Conservation (phyloP, 2,113 vertebrate genomes). For the Thomomys bottae region DNA sequence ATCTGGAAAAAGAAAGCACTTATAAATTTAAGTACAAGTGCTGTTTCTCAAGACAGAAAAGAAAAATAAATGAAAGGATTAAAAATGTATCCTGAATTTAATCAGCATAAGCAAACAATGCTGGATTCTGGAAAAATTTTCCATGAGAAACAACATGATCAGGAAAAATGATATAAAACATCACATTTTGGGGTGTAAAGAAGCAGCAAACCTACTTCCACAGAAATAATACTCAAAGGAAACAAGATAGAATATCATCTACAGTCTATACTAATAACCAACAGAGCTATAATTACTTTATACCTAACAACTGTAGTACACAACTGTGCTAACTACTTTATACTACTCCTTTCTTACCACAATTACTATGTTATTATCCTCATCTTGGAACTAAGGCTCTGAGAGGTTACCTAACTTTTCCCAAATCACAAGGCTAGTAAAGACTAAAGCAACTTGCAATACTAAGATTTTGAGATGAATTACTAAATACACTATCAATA, state of each 20-base stretch:
- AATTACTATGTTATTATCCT: background rate
- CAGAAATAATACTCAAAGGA: slow-evolving; percentile 11
- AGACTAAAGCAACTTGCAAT: background rate
- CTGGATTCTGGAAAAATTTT: background rate
- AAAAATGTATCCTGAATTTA: slow-evolving; percentile 36
- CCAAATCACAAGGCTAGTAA: background rate
- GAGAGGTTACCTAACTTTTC: slow-evolving; percentile 12
- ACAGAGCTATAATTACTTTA: background rate
- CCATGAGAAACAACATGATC: slow-evolving; percentile 17
- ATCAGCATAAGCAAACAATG: slow-evolving; percentile 10
- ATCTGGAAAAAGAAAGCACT: slow-evolving; percentile 83
- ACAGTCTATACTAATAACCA: background rate
- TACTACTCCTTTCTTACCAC: background rate
- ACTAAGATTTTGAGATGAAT: background rate
- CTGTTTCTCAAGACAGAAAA: slow-evolving; percentile 42
- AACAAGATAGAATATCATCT: slow-evolving; percentile 24
- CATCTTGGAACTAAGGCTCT: background rate
- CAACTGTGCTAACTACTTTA: background rate
- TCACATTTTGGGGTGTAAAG: background rate
- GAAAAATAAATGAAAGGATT: slow-evolving; percentile 6
- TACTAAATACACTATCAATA: slow-evolving; percentile 19
- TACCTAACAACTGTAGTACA: background rate
- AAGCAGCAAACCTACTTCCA: background rate
- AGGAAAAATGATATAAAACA: slow-evolving; percentile 29
- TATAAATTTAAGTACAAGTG: slow-evolving; percentile 50